Evolutionary conservation across 2,888 invertebrate genomes (phyloP).

Genomic region (Neuroscelio doddi): DNA sequence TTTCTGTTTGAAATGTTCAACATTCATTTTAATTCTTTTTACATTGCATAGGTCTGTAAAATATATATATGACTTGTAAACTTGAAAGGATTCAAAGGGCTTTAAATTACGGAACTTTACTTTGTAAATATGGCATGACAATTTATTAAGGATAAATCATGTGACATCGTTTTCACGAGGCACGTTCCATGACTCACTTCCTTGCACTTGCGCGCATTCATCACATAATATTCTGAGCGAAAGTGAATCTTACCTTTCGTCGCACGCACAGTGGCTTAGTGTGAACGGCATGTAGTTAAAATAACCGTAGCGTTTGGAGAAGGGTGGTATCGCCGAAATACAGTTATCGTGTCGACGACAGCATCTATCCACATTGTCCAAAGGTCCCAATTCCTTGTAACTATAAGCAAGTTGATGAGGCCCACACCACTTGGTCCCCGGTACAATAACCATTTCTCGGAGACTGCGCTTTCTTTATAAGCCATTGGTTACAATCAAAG

Average conservation of each 20-base stretch:
- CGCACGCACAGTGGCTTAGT: constrained; percentile 93
- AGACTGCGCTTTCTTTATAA: constrained; percentile 21
- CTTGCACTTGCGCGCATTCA: constrained; percentile 13
- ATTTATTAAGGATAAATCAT: constrained; percentile 35
- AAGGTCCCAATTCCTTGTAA: constrained; percentile 88
- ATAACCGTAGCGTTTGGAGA: constrained; percentile 87
- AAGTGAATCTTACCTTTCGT: constrained; percentile 86
- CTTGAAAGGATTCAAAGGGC: too few species aligned
- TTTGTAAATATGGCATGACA: too few species aligned
- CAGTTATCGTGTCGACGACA: constrained; percentile 92
- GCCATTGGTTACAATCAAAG: too few species aligned
- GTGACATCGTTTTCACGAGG: constrained; percentile 4
- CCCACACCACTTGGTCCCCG: constrained; percentile 96
- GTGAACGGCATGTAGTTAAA: constrained; percentile 94
- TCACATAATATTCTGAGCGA: constrained; percentile 11
- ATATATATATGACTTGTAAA: too few species aligned
- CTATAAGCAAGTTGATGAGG: constrained; percentile 86
- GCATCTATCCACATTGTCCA: constrained; percentile 85
- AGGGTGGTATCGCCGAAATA: constrained; percentile 87
- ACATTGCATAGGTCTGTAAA: too few species aligned
- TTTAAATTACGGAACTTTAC: too few species aligned
- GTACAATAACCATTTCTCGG: constrained; percentile 78
- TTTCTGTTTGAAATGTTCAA: too few species aligned
- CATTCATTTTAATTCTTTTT: too few species aligned
- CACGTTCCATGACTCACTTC: background rate